Evolutionary conservation across 2,888 invertebrate species (phyloP), one percentile per base, ranked within the genome.

Genomic region (Lithophane semibrunnea): DNA sequence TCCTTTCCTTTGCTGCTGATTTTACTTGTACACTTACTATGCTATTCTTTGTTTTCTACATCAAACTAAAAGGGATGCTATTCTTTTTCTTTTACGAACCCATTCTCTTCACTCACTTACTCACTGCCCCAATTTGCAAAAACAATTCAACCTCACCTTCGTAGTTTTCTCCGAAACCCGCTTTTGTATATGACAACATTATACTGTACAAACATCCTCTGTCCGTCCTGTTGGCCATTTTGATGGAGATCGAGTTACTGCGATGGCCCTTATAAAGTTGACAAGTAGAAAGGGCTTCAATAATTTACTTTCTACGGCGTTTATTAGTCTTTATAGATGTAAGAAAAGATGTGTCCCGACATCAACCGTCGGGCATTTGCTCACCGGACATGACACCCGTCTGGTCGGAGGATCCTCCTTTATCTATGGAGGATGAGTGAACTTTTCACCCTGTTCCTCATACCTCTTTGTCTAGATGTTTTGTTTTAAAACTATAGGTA

Each of bases 141-240:
- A 80, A 44, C 29, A 24, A 63, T 73, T 37, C 16, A 13, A 13
- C 63, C 9, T 64, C 63, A 52, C 67, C 49, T 44, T 70, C 65
- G 29, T 13, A 12, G 21, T 44, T 13, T 64, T 79, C 42, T n/a
- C 8, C 24, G 56, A 56, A 79, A 21, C 63, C 54, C 21, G 16
- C 18, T 7, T 66, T 61, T 29, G 9, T 56, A 7, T 60, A 60
- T 29, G 12, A 79, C 13, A 70, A 42, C n/a, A 79, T 29, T 78
- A 58, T 44, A 52, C 56, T 56, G 1, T 13, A 8, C 29, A 63
- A 69, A 79, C 24, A 56, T 42, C 0, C 21, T 21, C n/a, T 4
- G 12, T 37, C 13, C 18, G 42, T 10, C n/a, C 37, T 54, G 42
- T 63, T 21, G 29, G 21, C 1, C 61, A 49, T 49, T 61, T 56